phyloP scores from a whole-genome alignment of 2,113 vertebrate species.

The Paradoxurus hermaphroditus region DNA sequence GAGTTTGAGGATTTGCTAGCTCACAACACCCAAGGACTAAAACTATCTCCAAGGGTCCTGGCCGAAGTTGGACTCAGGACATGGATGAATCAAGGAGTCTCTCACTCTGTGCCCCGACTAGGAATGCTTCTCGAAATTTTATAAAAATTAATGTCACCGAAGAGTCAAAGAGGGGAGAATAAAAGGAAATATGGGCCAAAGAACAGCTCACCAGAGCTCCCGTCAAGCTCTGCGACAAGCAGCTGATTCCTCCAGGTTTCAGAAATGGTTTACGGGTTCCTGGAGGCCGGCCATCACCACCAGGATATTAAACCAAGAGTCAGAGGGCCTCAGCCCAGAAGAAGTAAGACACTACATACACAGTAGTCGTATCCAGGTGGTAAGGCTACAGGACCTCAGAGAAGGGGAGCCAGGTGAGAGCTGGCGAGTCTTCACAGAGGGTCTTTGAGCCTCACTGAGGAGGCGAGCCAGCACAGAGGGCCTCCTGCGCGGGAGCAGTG shows the following conservation, averaged over 20 bases:
- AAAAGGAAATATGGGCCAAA: neutral
- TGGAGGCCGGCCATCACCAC: neutral
- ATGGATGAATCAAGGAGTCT: neutral
- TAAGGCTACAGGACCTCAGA: neutral
- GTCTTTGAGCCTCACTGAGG: neutral
- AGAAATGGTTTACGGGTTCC: neutral
- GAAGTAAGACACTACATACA: no score
- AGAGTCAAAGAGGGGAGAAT: neutral
- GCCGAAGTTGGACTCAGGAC: neutral
- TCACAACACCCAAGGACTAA: neutral
- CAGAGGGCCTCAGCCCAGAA: neutral
- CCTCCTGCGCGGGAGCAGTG: neutral
- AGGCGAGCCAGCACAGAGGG: neutral
- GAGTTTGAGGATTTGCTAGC: neutral
- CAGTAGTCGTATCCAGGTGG: fast-evolving
- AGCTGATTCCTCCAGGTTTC: neutral
- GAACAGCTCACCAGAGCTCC: neutral
- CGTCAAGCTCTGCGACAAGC: neutral
- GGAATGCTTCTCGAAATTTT: neutral
- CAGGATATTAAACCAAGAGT: neutral
- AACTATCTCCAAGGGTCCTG: neutral
- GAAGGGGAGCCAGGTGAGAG: neutral
- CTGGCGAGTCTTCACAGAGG: fast-evolving
- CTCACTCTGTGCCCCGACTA: neutral
- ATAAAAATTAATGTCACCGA: neutral